A percentile compares a stretch with the other conserved stretches of the same genome.
Conservation (phyloP, 2,888 invertebrate species). For the Nasonovia ribisnigri region DNA sequence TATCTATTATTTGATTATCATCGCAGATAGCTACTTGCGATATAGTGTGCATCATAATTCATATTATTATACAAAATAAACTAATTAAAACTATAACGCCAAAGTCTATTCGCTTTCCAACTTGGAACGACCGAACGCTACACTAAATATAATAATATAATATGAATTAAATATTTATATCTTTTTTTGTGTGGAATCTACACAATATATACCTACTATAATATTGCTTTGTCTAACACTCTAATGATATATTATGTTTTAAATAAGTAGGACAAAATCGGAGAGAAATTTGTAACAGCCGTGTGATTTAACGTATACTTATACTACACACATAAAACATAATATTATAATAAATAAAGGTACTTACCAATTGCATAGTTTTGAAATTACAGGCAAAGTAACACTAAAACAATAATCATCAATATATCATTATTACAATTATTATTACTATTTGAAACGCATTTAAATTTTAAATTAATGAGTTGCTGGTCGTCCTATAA, state of each 20-base stretch:
- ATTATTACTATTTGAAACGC: neutral
- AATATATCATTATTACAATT: neutral
- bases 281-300: neutral
- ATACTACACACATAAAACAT: neutral
- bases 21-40: neutral
- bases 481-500: neutral
- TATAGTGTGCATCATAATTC: neutral
- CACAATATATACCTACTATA: neutral
- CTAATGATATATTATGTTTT: neutral
- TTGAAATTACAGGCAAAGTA: constrained; percentile 31
- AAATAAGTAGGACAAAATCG: neutral
- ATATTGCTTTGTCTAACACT: neutral
- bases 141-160: neutral
- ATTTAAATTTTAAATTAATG: neutral
- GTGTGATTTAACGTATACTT: neutral
- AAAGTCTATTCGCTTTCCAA: neutral
- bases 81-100: neutral
- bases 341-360: neutral
- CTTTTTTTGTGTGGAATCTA: neutral
- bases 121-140: neutral
- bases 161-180: neutral
- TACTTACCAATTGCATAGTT: constrained; percentile 58
- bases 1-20: neutral
- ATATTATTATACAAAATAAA: neutral
- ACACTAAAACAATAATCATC: constrained; percentile 36